Evolutionary conservation across 2,888 invertebrate species (phyloP), one percentile per base, ranked within the genome.

Genomic region (Scrobipalpa atriplicella): DNA sequence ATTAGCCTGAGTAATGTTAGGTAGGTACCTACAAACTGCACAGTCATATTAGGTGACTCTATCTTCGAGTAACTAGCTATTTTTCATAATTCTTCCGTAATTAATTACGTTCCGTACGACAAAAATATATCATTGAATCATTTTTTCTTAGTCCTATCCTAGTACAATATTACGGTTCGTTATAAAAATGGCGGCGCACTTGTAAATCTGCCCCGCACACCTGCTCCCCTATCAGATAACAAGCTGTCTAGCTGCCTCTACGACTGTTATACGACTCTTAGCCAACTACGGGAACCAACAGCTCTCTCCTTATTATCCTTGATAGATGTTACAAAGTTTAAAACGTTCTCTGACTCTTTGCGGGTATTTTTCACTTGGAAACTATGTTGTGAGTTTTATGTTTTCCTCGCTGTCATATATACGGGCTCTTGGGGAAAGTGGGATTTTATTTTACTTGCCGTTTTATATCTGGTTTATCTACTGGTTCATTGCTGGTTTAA

Each of bases 351-450:
- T 18, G 58, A 58, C 58, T 58, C 58, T 38, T 38, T 58, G 58
- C n/a, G 58, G 38, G 29, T 38, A 58, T 58, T 58, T 58, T 58
- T 58, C 58, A 58, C 58, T 58, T 58, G n/a, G 58, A 58, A 58
- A 58, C 58, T 38, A 58, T 38, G 58, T 58, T 58, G 58, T 16
- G 16, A 58, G 38, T 38, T 58, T 58, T 58, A 58, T 58, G 58
- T 38, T 58, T 38, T 36, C 38, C 58, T 11, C 58, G n/a, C 38
- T 58, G 58, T 38, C 58, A 58, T 36, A 38, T 58, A 16, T 36
- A 52, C 21, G 21, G 38, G 7, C 8, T 38, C 58, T 36, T 58
- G 58, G 13, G 54, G 21, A 56, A 58, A 58, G 38, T 58, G 16
- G 38, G 38, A 56, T 56, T 56, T 21, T 16, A 36, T 58, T 38